A percentile compares a stretch with the other conserved stretches of the same genome.
These are phyloP conservation scores for Chloroclystis v-ata DNA, from an alignment of 2,888 invertebrate genomes.

Conservation along the genomic window DNA sequence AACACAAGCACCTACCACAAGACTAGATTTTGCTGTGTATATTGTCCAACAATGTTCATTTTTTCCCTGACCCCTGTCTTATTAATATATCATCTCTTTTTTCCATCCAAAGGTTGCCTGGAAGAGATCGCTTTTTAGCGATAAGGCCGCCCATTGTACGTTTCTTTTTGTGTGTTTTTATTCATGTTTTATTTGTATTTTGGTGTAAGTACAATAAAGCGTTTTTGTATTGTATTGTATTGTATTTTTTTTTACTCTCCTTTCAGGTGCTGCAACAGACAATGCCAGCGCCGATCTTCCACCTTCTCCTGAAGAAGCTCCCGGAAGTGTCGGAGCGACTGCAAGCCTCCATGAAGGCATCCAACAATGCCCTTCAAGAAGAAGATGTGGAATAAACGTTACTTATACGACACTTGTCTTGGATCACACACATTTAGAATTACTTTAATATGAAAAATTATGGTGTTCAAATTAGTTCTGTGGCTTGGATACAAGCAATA, in stretches of 20 bases:
- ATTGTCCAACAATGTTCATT: no score
- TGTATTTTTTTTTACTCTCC: not conserved
- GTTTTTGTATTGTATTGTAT: not conserved
- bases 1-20: no score
- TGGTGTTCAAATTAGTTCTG: not conserved
- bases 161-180: no score
- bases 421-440: not conserved
- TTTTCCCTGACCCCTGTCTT: no score
- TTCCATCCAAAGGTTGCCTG: no score
- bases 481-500: not conserved
- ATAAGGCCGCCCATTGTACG: no score
- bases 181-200: no score
- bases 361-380: conserved; percentile 57
- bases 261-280: conserved; percentile 92
- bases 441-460: not conserved
- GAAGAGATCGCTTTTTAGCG: no score
- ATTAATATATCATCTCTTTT: no score
- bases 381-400: conserved; percentile 66
- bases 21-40: no score
- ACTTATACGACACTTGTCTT: not conserved
- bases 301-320: conserved; percentile 89
- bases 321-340: conserved; percentile 80
- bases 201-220: no score
- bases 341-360: conserved; percentile 61
- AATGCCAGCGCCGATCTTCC: conserved; percentile 96